Percentiles rank a stretch among this genome's conserved stretches.
Evolutionary conservation across 2,888 invertebrate genomes (phyloP).

Genomic region (Pheosia gnoma): DNA sequence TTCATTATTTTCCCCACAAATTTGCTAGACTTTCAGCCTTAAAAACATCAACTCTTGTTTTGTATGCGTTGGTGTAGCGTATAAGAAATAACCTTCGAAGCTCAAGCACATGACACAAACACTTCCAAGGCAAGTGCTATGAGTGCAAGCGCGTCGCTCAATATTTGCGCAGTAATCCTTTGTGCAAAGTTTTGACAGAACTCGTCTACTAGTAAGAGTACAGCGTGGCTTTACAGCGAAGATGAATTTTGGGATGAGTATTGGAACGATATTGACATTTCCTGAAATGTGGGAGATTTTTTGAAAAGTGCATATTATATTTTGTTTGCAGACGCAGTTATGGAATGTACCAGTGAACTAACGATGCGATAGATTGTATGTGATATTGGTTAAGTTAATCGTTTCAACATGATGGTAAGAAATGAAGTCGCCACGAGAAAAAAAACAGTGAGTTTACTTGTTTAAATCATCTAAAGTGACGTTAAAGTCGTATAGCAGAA

Average conservation of each 20-base stretch:
- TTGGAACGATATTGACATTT: background rate
- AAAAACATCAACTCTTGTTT: background rate
- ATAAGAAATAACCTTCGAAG: background rate
- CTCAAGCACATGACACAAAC: conserved; percentile 3
- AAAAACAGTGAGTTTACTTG: too few species aligned
- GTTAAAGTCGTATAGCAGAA: too few species aligned
- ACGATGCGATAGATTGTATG: too few species aligned
- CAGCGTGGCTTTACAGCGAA: background rate
- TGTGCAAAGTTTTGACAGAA: conserved; percentile 6
- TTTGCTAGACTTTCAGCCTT: too few species aligned
- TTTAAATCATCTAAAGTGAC: too few species aligned
- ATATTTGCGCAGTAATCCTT: conserved; percentile 7
- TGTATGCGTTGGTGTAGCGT: background rate
- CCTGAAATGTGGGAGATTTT: background rate
- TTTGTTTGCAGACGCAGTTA: too few species aligned
- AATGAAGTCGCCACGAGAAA: too few species aligned
- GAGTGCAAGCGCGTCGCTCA: background rate
- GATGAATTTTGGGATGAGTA: background rate
- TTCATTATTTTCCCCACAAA: too few species aligned
- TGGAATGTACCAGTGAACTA: too few species aligned
- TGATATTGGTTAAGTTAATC: too few species aligned
- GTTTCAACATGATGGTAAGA: too few species aligned
- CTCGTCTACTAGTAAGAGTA: background rate
- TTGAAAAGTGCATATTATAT: background rate
- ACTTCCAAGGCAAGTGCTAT: background rate